A percentile compares a stretch with the other conserved stretches of the same genome.
Evolutionary conservation across 2,888 invertebrate species (phyloP).

Genomic region (Lomographa bimaculata): DNA sequence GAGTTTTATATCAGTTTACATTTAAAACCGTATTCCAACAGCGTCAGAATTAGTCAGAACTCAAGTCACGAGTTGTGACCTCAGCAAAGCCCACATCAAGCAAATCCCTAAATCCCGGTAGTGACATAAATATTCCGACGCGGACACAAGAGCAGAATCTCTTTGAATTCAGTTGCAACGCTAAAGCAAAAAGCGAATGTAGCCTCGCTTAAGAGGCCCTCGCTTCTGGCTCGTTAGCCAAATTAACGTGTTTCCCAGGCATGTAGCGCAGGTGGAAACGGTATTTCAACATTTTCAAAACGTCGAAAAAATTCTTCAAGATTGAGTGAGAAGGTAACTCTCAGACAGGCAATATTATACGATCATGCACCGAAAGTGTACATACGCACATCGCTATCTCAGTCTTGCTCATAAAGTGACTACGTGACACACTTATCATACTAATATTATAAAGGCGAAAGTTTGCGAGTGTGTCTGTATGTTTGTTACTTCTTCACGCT

Average conservation of each 20-base stretch:
- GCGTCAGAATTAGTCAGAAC: conserved; percentile 14
- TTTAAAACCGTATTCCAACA: neutral
- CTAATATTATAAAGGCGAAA: too few species aligned
- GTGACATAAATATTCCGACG: conserved; percentile 12
- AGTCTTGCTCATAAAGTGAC: too few species aligned
- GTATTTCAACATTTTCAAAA: conserved; percentile 7
- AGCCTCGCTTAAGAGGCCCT: conserved; percentile 55
- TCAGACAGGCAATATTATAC: too few species aligned
- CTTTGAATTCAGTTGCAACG: conserved; percentile 50
- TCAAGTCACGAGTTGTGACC: conserved; percentile 33
- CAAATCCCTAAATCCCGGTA: conserved; percentile 19
- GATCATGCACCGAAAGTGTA: too few species aligned
- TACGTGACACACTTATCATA: too few species aligned
- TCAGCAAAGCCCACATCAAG: conserved; percentile 12
- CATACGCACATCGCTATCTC: too few species aligned
- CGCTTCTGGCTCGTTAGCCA: conserved; percentile 69
- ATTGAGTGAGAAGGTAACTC: too few species aligned
- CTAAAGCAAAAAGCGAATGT: conserved; percentile 59
- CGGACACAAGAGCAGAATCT: conserved; percentile 27
- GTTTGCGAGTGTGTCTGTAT: too few species aligned
- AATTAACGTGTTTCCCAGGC: conserved; percentile 67
- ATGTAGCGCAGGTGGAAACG: conserved; percentile 23
- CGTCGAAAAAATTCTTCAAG: too few species aligned
- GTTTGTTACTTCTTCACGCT: too few species aligned
- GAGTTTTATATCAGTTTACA: too few species aligned